These are phyloP conservation scores for Tyria jacobaeae DNA, from an alignment of 2,888 invertebrate genomes.

Conservation along the genomic window DNA sequence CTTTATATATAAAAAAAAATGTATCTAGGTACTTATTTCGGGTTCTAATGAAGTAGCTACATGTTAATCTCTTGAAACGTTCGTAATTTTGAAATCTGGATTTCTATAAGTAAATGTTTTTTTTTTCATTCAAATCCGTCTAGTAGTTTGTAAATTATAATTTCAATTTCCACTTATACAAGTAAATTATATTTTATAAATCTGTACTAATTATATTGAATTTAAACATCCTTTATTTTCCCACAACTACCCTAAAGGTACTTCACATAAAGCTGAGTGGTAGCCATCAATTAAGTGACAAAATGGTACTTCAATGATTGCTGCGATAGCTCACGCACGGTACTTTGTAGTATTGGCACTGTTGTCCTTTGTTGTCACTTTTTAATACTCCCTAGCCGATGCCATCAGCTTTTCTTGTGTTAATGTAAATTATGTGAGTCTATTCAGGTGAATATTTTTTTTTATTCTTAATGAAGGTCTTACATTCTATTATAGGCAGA, in stretches of 20 bases:
- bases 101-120: too few species aligned
- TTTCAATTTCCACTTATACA: too few species aligned
- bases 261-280: conserved; percentile 17
- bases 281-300: conserved; percentile 31
- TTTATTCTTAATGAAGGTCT: background rate
- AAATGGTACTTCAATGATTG: conserved; percentile 36
- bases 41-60: too few species aligned
- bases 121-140: too few species aligned
- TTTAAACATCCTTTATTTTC: conserved; percentile 19
- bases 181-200: too few species aligned
- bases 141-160: too few species aligned
- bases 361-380: background rate
- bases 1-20: too few species aligned
- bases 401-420: background rate
- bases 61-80: too few species aligned
- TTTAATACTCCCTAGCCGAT: background rate
- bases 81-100: too few species aligned
- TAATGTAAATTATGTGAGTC: background rate
- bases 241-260: conserved; percentile 28
- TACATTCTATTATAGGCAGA: too few species aligned
- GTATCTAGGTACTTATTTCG: too few species aligned
- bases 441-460: too few species aligned
- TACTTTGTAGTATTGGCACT: conserved; percentile 6
- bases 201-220: background rate
- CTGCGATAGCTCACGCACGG: conserved; percentile 37